Base-by-base conservation (phyloP, 2,888 invertebrate species). In the Sepioteuthis lessoniana region DNA sequence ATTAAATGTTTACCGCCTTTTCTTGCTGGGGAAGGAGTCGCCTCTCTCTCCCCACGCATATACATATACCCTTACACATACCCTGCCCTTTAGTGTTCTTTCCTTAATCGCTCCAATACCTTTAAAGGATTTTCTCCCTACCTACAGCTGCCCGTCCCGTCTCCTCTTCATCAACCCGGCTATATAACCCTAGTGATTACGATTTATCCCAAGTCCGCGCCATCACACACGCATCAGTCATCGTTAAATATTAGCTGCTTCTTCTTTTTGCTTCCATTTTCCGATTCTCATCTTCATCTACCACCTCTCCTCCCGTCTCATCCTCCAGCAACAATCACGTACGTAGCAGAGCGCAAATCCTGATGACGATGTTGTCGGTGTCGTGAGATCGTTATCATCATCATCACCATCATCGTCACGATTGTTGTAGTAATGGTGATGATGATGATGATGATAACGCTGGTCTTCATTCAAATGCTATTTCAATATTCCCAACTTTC, bases 221-320 rank as follows among this genome's bases (percentile, higher is more conserved):
- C 76, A 76, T 76, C 76, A 76, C 76, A 76, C 76, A 76, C 76
- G n/a, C 35, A 76, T 76, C 76, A 76, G 76, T 76, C 76, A 76
- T 76, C 76, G 16, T 76, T 76, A 76, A 76, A 76, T 76, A 76
- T 76, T 76, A 76, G 76, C 76, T 76, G 76, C 76, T 76, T n/a
- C 76, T 76, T 76, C 25, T 55, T 55, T 55, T 28, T 42, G 7
- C 28, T 21, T 25, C 55, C 55, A 55, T 55, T 55, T 55, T 55
- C 55, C 28, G 55, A 55, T 55, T 55, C 55, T 55, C 55, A 55
- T 28, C 55, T 21, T 28, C 25, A 19, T 55, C 28, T 21, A 5
- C 35, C 76, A n/a, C n/a, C 10, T 35, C n/a, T 13, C 13, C n/a
- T 0, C 10, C n/a, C 16, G n/a, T 13, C 76, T 13, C n/a, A 13